phyloP scores from a whole-genome alignment of 2,888 invertebrate species.

The Catocala nupta region DNA sequence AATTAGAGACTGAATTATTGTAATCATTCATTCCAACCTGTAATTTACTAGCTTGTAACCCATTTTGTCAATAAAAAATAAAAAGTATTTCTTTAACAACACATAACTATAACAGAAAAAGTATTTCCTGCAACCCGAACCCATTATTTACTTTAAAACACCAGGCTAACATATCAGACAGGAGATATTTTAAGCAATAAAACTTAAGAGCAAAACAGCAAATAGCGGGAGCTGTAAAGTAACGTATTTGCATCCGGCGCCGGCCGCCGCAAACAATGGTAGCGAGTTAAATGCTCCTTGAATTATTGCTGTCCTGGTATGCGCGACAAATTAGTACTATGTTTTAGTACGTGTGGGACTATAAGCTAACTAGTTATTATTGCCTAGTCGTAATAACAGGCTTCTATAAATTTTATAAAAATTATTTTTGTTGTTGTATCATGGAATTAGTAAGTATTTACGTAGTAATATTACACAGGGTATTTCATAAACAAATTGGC shows the following conservation, averaged over 20 bases:
- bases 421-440: no score
- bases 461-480: no score
- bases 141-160: slow-evolving; percentile 23
- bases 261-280: slow-evolving; percentile 31
- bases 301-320: slow-evolving; percentile 45
- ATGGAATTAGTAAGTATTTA: no score
- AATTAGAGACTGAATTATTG: no score
- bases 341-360: slow-evolving; percentile 10
- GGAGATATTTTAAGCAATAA: slow-evolving; percentile 37
- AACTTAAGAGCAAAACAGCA: slow-evolving; percentile 33
- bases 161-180: slow-evolving; percentile 34
- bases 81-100: no score
- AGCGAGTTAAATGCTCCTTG: slow-evolving; percentile 41
- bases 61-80: no score
- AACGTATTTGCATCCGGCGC: slow-evolving; percentile 40
- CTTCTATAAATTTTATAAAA: no score
- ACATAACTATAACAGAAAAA: no score
- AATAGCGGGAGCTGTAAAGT: slow-evolving; percentile 38
- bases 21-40: no score
- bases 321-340: slow-evolving; percentile 27
- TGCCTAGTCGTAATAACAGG: not conserved
- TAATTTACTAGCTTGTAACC: no score
- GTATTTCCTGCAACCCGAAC: not conserved
- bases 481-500: no score
- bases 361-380: not conserved